Evolutionary conservation across 2,888 invertebrate genomes (phyloP), one percentile per base, ranked within the genome.

Genomic region (Entomobrya proxima): DNA sequence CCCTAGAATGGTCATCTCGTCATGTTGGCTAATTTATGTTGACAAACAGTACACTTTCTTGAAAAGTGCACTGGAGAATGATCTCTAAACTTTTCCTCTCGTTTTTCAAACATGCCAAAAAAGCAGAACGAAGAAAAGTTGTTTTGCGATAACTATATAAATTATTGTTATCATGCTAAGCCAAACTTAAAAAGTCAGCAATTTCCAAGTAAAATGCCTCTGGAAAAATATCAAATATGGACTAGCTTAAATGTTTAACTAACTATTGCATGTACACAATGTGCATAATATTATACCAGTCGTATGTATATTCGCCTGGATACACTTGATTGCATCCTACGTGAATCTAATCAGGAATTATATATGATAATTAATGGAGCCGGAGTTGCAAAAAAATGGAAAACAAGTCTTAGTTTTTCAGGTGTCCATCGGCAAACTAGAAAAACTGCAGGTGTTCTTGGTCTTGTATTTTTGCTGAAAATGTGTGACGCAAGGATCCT

Each of bases 401-500:
- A 67, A 67, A 67, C 64, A 37, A 37, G 64, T 67, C 64, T 37
- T n/a, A n/a, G n/a, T n/a, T 18, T 37, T 37, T 27, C 61, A 64
- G 35, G 61, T 67, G 64, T 67, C 21, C 37, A 67, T 37, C 1
- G 32, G 30, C 35, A 9, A 67, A 24, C 15, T 18, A 35, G 64
- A 7, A 7, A 52, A 52, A 2, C n/a, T 18, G 21, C 64, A 67
- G 64, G 64, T 67, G 64, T 67, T 67, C 37, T 67, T 15, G 21
- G 24, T 61, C 5, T 35, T 18, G 32, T 15, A 32, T 18, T 61
- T 7, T 35, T 11, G n/a, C n/a, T n/a, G n/a, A n/a, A n/a, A n/a
- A n/a, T 52, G 7, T 52, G 35, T 61, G 61, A 61, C 61, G 61
- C 35, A 32, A 61, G 35, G 18, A 32, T 61, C 18, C 32, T n/a